These are phyloP conservation scores for Ctenodactylus gundi DNA, from an alignment of 2,113 vertebrate genomes.

Conservation along the genomic window DNA sequence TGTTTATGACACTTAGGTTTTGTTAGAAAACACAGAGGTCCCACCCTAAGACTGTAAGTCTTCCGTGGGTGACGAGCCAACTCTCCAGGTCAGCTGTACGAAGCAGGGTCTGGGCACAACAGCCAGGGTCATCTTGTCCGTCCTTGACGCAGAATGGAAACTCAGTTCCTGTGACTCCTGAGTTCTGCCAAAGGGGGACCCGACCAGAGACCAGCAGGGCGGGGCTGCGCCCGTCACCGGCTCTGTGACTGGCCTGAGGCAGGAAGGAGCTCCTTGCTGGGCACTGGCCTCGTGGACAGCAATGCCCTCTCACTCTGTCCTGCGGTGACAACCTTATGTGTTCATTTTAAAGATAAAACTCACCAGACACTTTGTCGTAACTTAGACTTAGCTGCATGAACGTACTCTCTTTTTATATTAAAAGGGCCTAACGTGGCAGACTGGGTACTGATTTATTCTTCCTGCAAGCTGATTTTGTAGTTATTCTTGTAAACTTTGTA, in stretches of 20 bases:
- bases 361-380: not conserved
- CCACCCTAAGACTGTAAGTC: too few relatives aligned
- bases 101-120: not conserved
- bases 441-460: not conserved
- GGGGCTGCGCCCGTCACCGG: not conserved
- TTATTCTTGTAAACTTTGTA: not conserved
- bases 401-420: not conserved
- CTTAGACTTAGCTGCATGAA: not conserved
- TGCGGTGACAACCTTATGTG: too few relatives aligned
- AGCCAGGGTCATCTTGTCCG: not conserved
- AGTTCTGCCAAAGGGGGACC: not conserved
- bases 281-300: too few relatives aligned
- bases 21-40: too few relatives aligned
- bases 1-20: too few relatives aligned
- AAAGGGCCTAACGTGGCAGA: not conserved
- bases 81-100: too few relatives aligned
- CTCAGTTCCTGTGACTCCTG: not conserved
- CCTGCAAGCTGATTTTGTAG: not conserved
- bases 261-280: too few relatives aligned
- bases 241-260: not conserved
- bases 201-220: not conserved
- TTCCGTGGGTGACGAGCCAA: too few relatives aligned
- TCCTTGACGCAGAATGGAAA: not conserved
- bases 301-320: too few relatives aligned
- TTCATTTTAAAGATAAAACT: too few relatives aligned